Conservation (phyloP, 2,888 invertebrate species). For the Seira musarum region DNA sequence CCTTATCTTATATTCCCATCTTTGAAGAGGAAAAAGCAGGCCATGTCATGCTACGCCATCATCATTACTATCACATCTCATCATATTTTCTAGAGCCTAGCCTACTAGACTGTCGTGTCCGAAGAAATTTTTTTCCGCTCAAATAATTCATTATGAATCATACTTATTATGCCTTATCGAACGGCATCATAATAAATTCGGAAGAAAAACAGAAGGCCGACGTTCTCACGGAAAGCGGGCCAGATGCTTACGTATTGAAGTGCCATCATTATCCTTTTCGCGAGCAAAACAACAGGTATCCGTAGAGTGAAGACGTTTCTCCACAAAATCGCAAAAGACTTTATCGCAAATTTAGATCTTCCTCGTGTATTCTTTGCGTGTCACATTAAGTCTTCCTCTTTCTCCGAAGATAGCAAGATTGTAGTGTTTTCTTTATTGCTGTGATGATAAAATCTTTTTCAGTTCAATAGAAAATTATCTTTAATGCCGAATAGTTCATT, state of each 20-base stretch:
- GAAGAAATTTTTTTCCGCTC: not conserved
- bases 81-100: too few relatives aligned
- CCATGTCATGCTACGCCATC: not conserved
- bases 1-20: not conserved
- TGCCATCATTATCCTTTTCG: not conserved
- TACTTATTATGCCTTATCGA: not conserved
- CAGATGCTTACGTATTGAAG: not conserved
- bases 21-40: not conserved
- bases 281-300: not conserved
- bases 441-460: not conserved
- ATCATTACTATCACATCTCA: too few relatives aligned
- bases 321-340: not conserved
- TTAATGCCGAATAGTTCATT: not conserved
- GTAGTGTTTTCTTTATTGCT: not conserved
- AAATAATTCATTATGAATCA: not conserved
- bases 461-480: not conserved
- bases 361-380: not conserved
- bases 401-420: not conserved
- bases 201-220: not conserved
- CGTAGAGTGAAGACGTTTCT: not conserved
- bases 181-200: not conserved
- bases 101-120: too few relatives aligned
- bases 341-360: not conserved
- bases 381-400: not conserved
- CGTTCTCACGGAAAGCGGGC: not conserved